These are phyloP conservation scores for Cerastis rubricosa DNA, from an alignment of 2,888 invertebrate genomes.

Conservation along the genomic window DNA sequence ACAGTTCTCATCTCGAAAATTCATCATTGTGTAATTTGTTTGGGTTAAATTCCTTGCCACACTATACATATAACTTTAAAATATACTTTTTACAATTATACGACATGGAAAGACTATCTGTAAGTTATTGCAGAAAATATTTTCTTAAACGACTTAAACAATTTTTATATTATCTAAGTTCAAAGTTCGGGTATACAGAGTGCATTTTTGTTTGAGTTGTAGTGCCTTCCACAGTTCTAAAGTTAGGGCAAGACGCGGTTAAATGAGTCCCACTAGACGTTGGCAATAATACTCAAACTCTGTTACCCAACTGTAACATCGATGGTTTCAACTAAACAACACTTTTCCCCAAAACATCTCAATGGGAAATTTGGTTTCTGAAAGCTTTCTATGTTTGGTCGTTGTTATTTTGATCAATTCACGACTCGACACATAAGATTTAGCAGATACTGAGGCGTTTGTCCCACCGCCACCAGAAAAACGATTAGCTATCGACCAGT, in stretches of 20 bases:
- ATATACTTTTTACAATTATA: conserved; percentile 20
- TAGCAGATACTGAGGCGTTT: background rate
- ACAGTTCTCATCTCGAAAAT: background rate
- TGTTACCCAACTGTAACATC: conserved; percentile 4
- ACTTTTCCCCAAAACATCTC: background rate
- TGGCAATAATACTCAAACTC: conserved; percentile 12
- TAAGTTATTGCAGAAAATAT: background rate
- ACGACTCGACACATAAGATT: background rate
- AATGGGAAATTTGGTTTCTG: background rate
- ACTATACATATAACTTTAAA: conserved; percentile 5
- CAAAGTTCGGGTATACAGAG: background rate
- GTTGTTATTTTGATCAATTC: conserved; percentile 7
- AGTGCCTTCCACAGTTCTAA: background rate
- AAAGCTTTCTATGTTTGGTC: background rate
- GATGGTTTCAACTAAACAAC: conserved; percentile 13
- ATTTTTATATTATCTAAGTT: background rate
- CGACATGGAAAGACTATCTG: background rate
- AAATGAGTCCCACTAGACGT: background rate
- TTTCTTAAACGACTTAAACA: conserved; percentile 10
- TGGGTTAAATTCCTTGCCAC: background rate
- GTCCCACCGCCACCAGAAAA: background rate
- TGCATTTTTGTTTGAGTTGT: background rate
- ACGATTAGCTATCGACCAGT: background rate
- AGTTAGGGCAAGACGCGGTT: conserved; percentile 20
- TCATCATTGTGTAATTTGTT: conserved; percentile 7